These are phyloP conservation scores for Plutella xylostella DNA, from an alignment of 2,888 invertebrate species.

Conservation along the genomic window DNA sequence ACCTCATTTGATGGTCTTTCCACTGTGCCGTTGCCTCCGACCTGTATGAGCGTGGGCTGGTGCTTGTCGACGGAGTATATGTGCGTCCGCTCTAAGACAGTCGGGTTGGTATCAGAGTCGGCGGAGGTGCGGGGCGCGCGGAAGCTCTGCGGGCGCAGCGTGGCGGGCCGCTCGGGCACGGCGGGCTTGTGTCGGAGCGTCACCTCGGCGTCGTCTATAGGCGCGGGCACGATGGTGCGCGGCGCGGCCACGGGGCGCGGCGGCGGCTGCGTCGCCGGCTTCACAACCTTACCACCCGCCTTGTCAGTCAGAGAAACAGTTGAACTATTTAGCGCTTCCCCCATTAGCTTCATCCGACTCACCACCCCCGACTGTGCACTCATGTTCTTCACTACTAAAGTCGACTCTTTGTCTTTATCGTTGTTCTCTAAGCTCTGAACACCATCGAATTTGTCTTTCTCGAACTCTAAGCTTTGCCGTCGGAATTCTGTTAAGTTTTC, in stretches of 20 bases:
- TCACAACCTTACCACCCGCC: slow-evolving; percentile 34
- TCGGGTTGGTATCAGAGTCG: slow-evolving; percentile 32
- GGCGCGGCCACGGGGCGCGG: slow-evolving; percentile 61
- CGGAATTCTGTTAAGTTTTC: slow-evolving; percentile 53
- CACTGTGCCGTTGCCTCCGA: slow-evolving; percentile 35
- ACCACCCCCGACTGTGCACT: slow-evolving; percentile 57
- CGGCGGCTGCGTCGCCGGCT: slow-evolving; percentile 68
- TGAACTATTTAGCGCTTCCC: slow-evolving; percentile 42
- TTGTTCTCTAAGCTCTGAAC: slow-evolving; percentile 25
- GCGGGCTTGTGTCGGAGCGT: slow-evolving; percentile 79
- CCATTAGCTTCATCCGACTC: slow-evolving; percentile 49
- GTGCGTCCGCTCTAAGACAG: slow-evolving; percentile 75
- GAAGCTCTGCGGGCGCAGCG: slow-evolving; percentile 71
- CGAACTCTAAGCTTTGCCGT: slow-evolving; percentile 68
- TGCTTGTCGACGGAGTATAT: slow-evolving; percentile 81
- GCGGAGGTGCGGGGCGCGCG: slow-evolving; percentile 46
- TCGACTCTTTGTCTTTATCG: slow-evolving; percentile 27
- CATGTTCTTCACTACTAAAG: slow-evolving; percentile 44
- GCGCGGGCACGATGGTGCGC: slow-evolving; percentile 39
- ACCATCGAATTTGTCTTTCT: slow-evolving; percentile 54
- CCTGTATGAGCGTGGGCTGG: slow-evolving; percentile 77
- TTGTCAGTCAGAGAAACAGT: slow-evolving; percentile 33
- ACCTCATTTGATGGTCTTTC: no score
- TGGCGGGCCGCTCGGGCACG: slow-evolving; percentile 83
- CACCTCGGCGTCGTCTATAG: slow-evolving; percentile 45